Conservation (phyloP, 2,113 vertebrate genomes). For the Oxyruncus cristatus region DNA sequence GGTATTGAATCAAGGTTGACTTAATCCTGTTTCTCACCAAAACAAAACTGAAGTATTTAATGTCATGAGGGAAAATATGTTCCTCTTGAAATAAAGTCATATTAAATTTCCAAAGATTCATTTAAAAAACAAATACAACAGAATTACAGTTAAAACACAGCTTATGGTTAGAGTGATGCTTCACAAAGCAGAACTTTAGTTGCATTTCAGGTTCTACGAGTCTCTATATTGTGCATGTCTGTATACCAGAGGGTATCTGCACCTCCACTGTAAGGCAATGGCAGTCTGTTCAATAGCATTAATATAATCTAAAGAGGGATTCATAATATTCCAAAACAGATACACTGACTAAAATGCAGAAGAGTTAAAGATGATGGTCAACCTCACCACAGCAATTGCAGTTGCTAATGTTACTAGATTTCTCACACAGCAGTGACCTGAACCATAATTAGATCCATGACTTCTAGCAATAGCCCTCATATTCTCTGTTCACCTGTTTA, state of each 20-base stretch:
- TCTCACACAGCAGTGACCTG: neutral
- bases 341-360: neutral
- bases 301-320: neutral
- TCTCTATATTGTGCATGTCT: neutral
- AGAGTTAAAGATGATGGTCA: neutral
- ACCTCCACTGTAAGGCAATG: neutral
- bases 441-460: neutral
- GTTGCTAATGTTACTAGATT: neutral
- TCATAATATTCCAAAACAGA: neutral
- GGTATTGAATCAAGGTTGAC: neutral
- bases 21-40: neutral
- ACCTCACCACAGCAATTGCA: neutral
- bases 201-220: neutral
- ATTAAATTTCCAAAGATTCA: neutral
- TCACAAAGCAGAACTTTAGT: neutral
- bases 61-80: neutral
- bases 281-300: neutral
- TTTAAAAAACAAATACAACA: neutral
- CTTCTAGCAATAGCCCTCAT: neutral
- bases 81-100: neutral
- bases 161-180: neutral
- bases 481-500: neutral
- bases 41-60: neutral
- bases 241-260: neutral
- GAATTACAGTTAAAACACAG: neutral